A percentile compares a stretch with the other conserved stretches of the same genome.
Evolutionary conservation across 2,888 invertebrate species (phyloP).

Genomic region (Ennomos quercinarius): DNA sequence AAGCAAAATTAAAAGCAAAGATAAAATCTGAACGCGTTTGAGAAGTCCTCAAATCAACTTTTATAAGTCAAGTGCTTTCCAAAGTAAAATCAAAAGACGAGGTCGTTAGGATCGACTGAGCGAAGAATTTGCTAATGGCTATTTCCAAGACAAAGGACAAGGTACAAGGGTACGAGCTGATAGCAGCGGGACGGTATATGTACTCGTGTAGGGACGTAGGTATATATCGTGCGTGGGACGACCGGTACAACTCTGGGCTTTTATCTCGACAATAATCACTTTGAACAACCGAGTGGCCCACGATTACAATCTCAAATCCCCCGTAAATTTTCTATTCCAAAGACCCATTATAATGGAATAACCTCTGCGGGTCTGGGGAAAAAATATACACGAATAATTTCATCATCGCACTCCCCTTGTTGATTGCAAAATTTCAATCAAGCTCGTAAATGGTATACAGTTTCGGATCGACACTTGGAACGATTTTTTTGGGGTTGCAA

Average conservation of each 20-base stretch:
- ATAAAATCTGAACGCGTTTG: slow-evolving; percentile 36
- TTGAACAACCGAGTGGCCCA: slow-evolving; percentile 80
- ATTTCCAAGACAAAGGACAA: slow-evolving; percentile 46
- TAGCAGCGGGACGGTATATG: slow-evolving; percentile 44
- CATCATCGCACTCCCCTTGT: slow-evolving; percentile 80
- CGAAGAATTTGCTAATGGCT: slow-evolving; percentile 45
- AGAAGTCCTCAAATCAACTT: slow-evolving; percentile 42
- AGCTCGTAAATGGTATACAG: slow-evolving; percentile 82
- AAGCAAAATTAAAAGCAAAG: slow-evolving; percentile 36
- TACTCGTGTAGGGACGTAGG: slow-evolving; percentile 36
- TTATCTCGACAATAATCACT: slow-evolving; percentile 82
- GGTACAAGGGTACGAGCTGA: slow-evolving; percentile 45
- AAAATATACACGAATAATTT: slow-evolving; percentile 84
- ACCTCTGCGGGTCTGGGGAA: slow-evolving; percentile 70
- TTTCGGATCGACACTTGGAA: slow-evolving; percentile 80
- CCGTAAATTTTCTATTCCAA: slow-evolving; percentile 80
- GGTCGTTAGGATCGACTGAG: slow-evolving; percentile 40
- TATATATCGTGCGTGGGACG: slow-evolving; percentile 72
- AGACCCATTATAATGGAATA: slow-evolving; percentile 76
- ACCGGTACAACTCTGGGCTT: slow-evolving; percentile 65
- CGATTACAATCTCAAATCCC: slow-evolving; percentile 83
- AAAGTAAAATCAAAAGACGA: slow-evolving; percentile 39
- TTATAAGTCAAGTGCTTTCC: slow-evolving; percentile 45
- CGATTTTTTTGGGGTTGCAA: slow-evolving; percentile 79
- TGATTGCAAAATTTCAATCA: slow-evolving; percentile 85